Percentiles rank a stretch among this genome's conserved stretches.
These are phyloP conservation scores for Gymnobelideus leadbeateri DNA, from an alignment of 2,113 vertebrate genomes.

Conservation along the genomic window DNA sequence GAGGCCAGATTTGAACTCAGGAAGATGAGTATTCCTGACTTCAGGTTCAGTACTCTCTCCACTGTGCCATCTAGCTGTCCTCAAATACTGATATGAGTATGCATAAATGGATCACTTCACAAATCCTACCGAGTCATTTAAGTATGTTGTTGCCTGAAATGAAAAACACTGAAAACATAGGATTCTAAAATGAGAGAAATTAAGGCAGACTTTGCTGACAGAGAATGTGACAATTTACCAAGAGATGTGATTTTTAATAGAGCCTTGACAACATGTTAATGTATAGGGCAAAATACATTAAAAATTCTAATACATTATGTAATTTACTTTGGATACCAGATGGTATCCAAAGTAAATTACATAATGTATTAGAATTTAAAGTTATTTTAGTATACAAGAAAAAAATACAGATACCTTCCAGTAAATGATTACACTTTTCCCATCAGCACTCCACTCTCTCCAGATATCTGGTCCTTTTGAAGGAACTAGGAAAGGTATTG, in stretches of 20 bases:
- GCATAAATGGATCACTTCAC: background rate
- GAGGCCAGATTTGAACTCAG: background rate
- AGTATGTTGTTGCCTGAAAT: background rate
- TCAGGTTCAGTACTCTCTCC: background rate
- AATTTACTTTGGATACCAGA: no score
- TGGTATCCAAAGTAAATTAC: background rate
- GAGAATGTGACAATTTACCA: accelerated
- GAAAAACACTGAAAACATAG: background rate
- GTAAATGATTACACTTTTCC: slow-evolving; percentile 83
- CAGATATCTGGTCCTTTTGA: slow-evolving; percentile 85
- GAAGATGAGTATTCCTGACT: background rate
- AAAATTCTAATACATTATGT: no score
- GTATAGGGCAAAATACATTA: no score
- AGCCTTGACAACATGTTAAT: background rate
- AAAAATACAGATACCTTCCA: slow-evolving; percentile 83
- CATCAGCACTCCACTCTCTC: slow-evolving; percentile 85
- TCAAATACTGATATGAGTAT: background rate
- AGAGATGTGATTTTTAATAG: background rate
- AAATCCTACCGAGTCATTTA: background rate
- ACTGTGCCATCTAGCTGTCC: background rate
- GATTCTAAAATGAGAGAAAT: background rate
- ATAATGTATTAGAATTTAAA: background rate
- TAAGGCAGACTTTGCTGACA: background rate
- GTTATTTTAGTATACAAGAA: background rate
- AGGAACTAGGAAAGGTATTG: slow-evolving; percentile 80